Evolutionary conservation across 2,888 invertebrate genomes (phyloP), one percentile per base, ranked within the genome.

Genomic region (Agrotis clavis): DNA sequence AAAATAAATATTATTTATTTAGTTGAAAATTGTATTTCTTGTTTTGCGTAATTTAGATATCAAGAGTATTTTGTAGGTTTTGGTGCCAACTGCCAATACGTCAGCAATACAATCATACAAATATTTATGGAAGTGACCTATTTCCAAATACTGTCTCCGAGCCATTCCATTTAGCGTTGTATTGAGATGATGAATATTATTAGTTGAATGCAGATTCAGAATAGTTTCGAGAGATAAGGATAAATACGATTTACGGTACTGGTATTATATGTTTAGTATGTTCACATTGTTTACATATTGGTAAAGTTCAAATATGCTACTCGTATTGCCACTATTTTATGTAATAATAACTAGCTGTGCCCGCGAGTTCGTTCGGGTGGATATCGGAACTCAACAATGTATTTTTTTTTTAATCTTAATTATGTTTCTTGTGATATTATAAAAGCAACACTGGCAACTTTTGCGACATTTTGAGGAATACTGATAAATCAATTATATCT

Each of bases 71-170:
- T 5, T 21, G 25, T 25, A 25, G 25, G 25, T 25, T 25, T 25
- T 25, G 25, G 2, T 25, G 25, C 25, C 25, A 25, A 25, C 25
- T 25, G 2, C 25, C 25, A 25, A 4, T 30, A 21, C n/a, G 74
- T 53, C 57, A 64, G 25, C n/a, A 35, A 56, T 48, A 50, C 71
- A 35, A 50, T 41, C 41, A 11, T 35, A 45, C 21, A 73, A 79
- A 67, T 67, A 62, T 79, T 74, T 47, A 63, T 74, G 74, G 50
- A 57, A 79, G 19, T 79, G 77, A 59, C 77, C 80, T 63, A 79
- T 67, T 79, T 77, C 35, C 18, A n/a, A 65, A 60, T 67, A 11
- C 41, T 41, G 57, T 60, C 66, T 63, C 50, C 11, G 5, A 21
- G 45, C 48, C 53, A 74, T 67, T 66, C 48, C 35, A 54, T 50